Conservation (phyloP, 2,888 invertebrate species). For the Bimastos eiseni region DNA sequence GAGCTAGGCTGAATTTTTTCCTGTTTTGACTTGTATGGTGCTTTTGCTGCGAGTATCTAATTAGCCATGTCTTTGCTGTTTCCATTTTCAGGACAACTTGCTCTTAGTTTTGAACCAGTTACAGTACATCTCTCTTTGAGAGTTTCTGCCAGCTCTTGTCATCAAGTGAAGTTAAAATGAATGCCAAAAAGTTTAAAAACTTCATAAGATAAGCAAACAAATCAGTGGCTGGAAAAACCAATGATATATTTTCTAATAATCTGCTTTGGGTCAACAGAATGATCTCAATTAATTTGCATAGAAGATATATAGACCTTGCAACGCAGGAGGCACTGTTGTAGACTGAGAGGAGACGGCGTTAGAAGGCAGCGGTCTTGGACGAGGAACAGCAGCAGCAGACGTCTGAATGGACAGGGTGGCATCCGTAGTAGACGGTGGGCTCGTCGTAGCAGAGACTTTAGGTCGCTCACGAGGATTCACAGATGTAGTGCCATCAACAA, state of each 20-base stretch:
- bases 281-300: neutral
- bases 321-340: neutral
- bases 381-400: neutral
- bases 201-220: neutral
- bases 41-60: no score
- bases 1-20: no score
- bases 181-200: neutral
- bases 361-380: neutral
- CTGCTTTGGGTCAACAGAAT: neutral
- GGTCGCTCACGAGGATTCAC: conserved; percentile 22
- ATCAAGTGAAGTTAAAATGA: neutral
- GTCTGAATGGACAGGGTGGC: neutral
- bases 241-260: neutral
- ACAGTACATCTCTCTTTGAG: no score
- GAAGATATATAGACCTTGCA: neutral
- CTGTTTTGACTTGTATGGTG: no score
- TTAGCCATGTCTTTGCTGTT: no score
- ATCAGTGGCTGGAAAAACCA: neutral
- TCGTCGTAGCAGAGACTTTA: neutral
- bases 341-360: neutral
- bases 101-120: no score
- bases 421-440: neutral
- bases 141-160: no score
- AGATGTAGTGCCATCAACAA: neutral
- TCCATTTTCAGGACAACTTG: no score